These are phyloP conservation scores for Ictidomys tridecemlineatus DNA, from an alignment of 2,113 vertebrate species.

Conservation along the genomic window DNA sequence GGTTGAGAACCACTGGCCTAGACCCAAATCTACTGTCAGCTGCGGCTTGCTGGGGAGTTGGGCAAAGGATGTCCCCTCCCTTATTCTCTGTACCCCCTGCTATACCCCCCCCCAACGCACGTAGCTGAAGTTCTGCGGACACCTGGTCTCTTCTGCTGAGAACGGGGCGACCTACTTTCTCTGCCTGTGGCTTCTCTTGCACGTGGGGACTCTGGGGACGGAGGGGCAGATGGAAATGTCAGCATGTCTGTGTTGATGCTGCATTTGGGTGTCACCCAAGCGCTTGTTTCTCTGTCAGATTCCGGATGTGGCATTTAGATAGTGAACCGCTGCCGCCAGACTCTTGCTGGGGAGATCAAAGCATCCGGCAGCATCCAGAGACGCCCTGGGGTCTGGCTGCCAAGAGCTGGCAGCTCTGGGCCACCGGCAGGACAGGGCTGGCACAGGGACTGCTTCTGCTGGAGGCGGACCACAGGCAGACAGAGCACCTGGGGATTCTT, in stretches of 20 bases:
- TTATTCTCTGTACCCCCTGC: fast-evolving
- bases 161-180: constrained; percentile 11
- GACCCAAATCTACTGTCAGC: not conserved
- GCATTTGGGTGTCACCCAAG: constrained; percentile 76
- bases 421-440: not conserved
- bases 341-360: constrained; percentile 68
- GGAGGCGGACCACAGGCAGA: fast-evolving
- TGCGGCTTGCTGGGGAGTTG: not conserved
- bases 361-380: constrained; percentile 42
- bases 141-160: not conserved
- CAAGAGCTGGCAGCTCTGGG: constrained; percentile 58
- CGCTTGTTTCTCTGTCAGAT: constrained; percentile 68
- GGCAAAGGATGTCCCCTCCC: not conserved
- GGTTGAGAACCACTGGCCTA: not conserved
- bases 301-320: constrained; percentile 70
- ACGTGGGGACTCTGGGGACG: not conserved
- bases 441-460: fast-evolving
- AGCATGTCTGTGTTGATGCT: constrained; percentile 46
- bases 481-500: fast-evolving
- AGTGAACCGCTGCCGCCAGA: constrained; percentile 42
- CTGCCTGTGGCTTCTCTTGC: constrained; percentile 39
- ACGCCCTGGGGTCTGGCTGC: constrained; percentile 46
- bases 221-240: constrained; percentile 80
- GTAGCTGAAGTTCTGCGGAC: constrained; percentile 48
- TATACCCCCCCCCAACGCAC: not conserved